Evolutionary conservation across 2,888 invertebrate species (phyloP).

Genomic region (Chloroclysta siterata): DNA sequence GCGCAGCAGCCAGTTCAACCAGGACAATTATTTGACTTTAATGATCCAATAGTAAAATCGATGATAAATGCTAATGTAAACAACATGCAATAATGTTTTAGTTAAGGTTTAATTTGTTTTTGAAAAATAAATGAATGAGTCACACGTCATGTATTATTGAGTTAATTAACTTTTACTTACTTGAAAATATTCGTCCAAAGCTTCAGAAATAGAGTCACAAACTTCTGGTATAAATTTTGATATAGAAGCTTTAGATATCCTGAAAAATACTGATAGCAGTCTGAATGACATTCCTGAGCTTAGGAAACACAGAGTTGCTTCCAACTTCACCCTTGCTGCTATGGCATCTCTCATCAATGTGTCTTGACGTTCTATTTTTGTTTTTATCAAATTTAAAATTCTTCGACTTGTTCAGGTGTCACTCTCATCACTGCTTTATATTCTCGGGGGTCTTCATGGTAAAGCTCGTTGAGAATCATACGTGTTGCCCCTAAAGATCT

Average conservation of each 20-base stretch:
- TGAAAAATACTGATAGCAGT: conserved; percentile 29
- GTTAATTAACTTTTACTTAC: conserved; percentile 26
- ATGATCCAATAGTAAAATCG: conserved; percentile 32
- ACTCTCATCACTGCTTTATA: conserved; percentile 31
- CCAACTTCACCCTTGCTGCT: conserved; percentile 44
- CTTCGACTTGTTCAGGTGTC: conserved; percentile 37
- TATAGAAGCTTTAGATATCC: conserved; percentile 34
- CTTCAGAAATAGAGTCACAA: conserved; percentile 29
- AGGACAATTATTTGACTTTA: conserved; percentile 25
- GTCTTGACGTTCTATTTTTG: conserved; percentile 38
- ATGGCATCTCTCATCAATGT: conserved; percentile 44
- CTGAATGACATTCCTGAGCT: conserved; percentile 42
- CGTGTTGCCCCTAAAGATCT: conserved; percentile 35
- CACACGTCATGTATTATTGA: conserved; percentile 30
- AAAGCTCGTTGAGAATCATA: conserved; percentile 35
- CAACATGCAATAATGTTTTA: conserved; percentile 27
- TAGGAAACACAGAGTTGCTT: conserved; percentile 43
- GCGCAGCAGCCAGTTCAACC: conserved; percentile 32
- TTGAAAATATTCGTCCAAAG: conserved; percentile 28
- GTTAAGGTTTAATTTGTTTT: conserved; percentile 26
- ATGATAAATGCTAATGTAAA: conserved; percentile 31
- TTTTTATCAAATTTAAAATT: conserved; percentile 37
- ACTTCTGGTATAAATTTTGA: conserved; percentile 37
- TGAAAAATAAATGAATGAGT: conserved; percentile 30
- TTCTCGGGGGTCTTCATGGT: conserved; percentile 32